Conservation (phyloP, 2,888 invertebrate species). For the Lithophane leautieri region DNA sequence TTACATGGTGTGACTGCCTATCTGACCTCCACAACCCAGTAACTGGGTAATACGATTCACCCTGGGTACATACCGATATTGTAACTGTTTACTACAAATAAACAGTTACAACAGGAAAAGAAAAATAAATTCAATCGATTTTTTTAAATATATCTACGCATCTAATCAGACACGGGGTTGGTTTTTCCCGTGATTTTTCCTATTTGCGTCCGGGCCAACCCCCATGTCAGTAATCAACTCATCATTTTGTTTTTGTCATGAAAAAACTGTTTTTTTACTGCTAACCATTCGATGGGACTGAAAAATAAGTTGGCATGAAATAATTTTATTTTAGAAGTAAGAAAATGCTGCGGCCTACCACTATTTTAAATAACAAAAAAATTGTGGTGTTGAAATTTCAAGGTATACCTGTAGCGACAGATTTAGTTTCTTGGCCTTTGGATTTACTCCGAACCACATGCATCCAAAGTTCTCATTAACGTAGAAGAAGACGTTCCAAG, state of each 20-base stretch:
- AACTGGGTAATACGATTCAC: no score
- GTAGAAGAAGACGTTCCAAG: background rate
- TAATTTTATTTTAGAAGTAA: background rate
- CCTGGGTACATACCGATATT: no score
- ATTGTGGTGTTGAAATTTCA: background rate
- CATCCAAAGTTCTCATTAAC: background rate
- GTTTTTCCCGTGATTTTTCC: background rate
- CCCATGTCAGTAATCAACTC: background rate
- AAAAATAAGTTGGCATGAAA: background rate
- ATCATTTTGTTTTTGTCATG: background rate
- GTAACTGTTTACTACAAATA: no score
- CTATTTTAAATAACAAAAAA: background rate
- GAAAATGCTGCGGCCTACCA: background rate
- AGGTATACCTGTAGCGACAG: background rate
- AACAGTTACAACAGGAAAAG: no score
- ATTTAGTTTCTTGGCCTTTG: background rate
- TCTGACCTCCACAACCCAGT: no score
- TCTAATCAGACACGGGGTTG: background rate
- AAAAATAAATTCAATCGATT: background rate
- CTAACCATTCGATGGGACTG: no score
- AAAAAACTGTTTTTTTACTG: background rate
- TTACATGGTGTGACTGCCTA: no score
- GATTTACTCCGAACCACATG: conserved; percentile 10
- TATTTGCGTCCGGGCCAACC: no score
- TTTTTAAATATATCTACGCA: background rate